Base-by-base conservation (phyloP, 1,140 invertebrate species). In the Parasteatoda tepidariorum region DNA sequence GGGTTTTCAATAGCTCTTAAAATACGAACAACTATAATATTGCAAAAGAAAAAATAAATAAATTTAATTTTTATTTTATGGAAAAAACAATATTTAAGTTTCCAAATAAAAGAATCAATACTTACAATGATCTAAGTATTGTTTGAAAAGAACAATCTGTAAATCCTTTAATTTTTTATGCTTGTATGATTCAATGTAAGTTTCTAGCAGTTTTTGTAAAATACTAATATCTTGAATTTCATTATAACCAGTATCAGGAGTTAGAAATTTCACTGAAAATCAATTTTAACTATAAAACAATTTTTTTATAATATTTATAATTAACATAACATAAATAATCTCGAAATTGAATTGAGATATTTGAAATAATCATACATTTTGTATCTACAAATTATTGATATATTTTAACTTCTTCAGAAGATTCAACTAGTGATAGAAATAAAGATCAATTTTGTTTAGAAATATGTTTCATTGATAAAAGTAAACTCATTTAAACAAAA, bases 1-100 rank as follows among this genome's bases (percentile, higher is more conserved):
- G 93, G 94, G 88, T 96, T 94, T 2, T 94, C 94, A 57, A 97
- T 93, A 18, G 96, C 94, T 71, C 95, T 90, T 13, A 94, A 92
- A 74, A 95, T 94, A 84, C 94, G 92, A 75, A 92, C 93, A 67
- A 96, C 92, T 91, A 85, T 31, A 86, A 82, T 4, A 64, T 7
- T 48, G 57, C 34, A 38, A 1, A 67, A 22, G 13, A 2, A 13
- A 67, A 18, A 7, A 30, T 13, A 13, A 30, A 59, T 59, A 22
- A 59, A 59, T 22, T 11, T 0, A 28, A 2, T 64, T 64, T 11
- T n/a, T n/a, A 59, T 22, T 7, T 18, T 59, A 15, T 22, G 9
- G 15, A 13, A 48, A 48, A 4, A 48, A 48, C 18, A 48, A 2
- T 48, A 48, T 13, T 48, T 48, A 48, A 13, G 38, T 13, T n/a